A percentile compares a stretch with the other conserved stretches of the same genome.
These are phyloP conservation scores for Aphodius granarius DNA, from an alignment of 2,888 invertebrate genomes.

Conservation along the genomic window DNA sequence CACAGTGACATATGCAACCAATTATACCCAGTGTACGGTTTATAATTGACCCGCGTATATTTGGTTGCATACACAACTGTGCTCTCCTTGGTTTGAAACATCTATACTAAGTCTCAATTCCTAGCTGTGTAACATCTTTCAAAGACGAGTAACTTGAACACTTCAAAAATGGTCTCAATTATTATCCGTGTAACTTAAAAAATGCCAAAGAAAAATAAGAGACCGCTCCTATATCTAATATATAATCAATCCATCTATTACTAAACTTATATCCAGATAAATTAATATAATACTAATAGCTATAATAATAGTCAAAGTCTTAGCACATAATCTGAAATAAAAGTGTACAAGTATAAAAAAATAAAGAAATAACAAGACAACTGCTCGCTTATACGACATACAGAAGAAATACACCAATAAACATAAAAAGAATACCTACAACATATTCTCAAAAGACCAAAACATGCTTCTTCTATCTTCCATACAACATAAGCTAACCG, in stretches of 20 bases:
- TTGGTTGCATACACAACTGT: too few relatives aligned
- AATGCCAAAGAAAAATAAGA: background rate
- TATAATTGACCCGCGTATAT: too few relatives aligned
- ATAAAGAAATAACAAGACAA: background rate
- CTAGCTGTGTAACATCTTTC: too few relatives aligned
- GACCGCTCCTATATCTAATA: background rate
- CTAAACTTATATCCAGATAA: background rate
- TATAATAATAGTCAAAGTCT: background rate
- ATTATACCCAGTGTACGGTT: too few relatives aligned
- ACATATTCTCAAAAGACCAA: background rate
- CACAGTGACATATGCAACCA: too few relatives aligned
- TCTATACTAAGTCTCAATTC: too few relatives aligned
- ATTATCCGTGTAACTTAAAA: too few relatives aligned
- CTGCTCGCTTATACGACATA: background rate
- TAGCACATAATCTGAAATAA: background rate
- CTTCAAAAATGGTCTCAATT: too few relatives aligned
- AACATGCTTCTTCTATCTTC: background rate
- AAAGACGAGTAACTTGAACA: too few relatives aligned
- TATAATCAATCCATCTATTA: too few relatives aligned
- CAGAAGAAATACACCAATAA: background rate
- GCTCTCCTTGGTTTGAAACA: too few relatives aligned
- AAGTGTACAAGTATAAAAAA: background rate
- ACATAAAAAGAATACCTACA: background rate
- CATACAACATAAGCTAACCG: background rate
- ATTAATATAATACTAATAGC: background rate